Evolutionary conservation across 1,140 invertebrate genomes (phyloP).

Genomic region (Argopecten irradians): DNA sequence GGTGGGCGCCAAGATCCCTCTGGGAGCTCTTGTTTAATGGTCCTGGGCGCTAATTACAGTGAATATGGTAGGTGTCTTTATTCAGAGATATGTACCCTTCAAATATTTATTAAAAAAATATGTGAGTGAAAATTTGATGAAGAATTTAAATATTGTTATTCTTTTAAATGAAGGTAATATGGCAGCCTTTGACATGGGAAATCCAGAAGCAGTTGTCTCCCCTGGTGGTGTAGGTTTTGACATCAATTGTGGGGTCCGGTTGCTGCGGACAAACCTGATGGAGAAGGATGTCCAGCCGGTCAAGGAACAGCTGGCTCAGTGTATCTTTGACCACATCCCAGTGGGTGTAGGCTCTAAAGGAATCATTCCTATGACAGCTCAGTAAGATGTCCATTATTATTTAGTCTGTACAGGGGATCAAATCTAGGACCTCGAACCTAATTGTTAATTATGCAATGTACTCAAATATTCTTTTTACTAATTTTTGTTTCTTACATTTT

Average conservation of each 20-base stretch:
- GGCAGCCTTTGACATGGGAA: conserved; percentile 98
- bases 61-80: neutral
- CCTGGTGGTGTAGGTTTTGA: conserved; percentile 99
- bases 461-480: neutral
- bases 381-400: conserved; percentile 58
- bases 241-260: conserved; percentile 98
- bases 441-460: neutral
- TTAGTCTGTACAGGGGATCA: conserved; percentile 30
- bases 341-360: conserved; percentile 99
- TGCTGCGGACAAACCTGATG: conserved; percentile 95
- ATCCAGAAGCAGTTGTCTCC: conserved; percentile 96
- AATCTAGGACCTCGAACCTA: neutral
- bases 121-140: too few species aligned
- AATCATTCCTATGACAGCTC: conserved; percentile 99
- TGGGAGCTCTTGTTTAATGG: too few species aligned
- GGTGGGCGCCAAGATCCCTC: too few species aligned
- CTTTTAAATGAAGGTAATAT: conserved; percentile 89
- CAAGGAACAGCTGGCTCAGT: conserved; percentile 98
- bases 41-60: too few species aligned
- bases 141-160: too few species aligned
- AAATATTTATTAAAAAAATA: too few species aligned
- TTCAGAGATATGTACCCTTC: neutral
- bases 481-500: neutral
- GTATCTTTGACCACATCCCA: conserved; percentile 99
- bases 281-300: conserved; percentile 96